phyloP scores from a whole-genome alignment of 2,113 vertebrate species.

The Platysteira castanea region DNA sequence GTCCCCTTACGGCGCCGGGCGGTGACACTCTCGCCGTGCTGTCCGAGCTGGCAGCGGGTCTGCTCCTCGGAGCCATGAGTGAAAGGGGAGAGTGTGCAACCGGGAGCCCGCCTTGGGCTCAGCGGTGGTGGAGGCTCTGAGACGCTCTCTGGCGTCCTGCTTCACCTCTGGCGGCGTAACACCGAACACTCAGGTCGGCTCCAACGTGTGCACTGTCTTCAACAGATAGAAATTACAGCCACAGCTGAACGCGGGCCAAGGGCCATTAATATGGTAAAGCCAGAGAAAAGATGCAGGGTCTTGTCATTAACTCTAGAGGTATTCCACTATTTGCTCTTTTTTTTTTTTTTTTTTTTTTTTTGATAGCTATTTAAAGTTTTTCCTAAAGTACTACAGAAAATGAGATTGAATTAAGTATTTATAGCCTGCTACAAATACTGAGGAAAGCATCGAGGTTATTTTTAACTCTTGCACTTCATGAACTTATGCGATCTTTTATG shows the following conservation, averaged over 20 bases:
- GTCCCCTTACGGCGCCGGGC: background rate
- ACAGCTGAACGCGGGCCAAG: too few species aligned
- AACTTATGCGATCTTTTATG: background rate
- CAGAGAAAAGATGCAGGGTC: too few species aligned
- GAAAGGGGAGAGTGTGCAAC: accelerated
- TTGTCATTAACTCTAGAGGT: background rate
- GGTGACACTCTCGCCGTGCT: background rate
- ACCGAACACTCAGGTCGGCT: background rate
- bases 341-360: too few species aligned
- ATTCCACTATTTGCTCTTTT: background rate
- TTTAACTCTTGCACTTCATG: background rate
- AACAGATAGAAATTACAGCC: background rate
- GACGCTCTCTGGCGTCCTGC: background rate
- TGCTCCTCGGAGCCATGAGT: accelerated
- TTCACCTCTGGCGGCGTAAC: accelerated
- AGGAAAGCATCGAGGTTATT: background rate
- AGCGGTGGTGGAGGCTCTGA: accelerated
- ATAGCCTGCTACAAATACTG: background rate
- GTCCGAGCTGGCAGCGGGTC: background rate
- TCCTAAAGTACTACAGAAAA: background rate
- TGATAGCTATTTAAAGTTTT: background rate
- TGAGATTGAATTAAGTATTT: background rate
- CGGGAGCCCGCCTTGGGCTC: too few species aligned
- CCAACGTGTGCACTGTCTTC: accelerated
- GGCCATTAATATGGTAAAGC: too few species aligned